phyloP scores from a whole-genome alignment of 2,797 vertebrate species.

The Adrianichthys oophorus region DNA sequence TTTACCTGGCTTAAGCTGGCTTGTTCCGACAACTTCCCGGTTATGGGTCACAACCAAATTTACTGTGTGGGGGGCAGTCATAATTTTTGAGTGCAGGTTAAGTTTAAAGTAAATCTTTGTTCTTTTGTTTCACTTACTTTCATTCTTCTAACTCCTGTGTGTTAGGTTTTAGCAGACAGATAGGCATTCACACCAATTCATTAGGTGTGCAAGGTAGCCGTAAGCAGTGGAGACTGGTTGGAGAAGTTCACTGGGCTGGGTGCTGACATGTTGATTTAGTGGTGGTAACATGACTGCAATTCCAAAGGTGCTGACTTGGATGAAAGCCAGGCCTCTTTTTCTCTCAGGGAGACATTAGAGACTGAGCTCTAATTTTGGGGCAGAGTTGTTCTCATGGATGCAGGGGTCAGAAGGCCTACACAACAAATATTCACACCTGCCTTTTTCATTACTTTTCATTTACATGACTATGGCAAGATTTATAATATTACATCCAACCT shows the following conservation, averaged over 20 bases:
- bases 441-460: conserved; percentile 55
- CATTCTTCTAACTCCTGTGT: conserved; percentile 27
- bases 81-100: conserved; percentile 8
- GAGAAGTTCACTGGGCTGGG: conserved; percentile 76
- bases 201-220: conserved; percentile 72
- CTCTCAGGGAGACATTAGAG: conserved; percentile 72
- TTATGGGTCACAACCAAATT: background rate
- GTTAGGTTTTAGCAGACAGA: conserved; percentile 55
- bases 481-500: conserved; percentile 20
- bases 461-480: conserved; percentile 16
- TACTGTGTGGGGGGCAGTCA: conserved; percentile 3
- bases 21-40: conserved; percentile 14
- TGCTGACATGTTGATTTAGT: conserved; percentile 85
- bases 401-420: conserved; percentile 56
- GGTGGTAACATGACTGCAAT: conserved; percentile 79
- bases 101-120: background rate
- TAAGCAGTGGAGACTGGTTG: conserved; percentile 70
- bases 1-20: conserved; percentile 15
- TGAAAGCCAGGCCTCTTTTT: conserved; percentile 77
- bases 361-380: conserved; percentile 75
- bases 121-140: conserved; percentile 4
- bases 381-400: conserved; percentile 54
- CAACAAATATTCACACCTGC: conserved; percentile 76
- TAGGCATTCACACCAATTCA: conserved; percentile 70
- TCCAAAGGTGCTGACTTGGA: conserved; percentile 84